A percentile compares a stretch with the other conserved stretches of the same genome.
phyloP scores from a whole-genome alignment of 2,113 vertebrate species.

The Sylvia atricapilla region DNA sequence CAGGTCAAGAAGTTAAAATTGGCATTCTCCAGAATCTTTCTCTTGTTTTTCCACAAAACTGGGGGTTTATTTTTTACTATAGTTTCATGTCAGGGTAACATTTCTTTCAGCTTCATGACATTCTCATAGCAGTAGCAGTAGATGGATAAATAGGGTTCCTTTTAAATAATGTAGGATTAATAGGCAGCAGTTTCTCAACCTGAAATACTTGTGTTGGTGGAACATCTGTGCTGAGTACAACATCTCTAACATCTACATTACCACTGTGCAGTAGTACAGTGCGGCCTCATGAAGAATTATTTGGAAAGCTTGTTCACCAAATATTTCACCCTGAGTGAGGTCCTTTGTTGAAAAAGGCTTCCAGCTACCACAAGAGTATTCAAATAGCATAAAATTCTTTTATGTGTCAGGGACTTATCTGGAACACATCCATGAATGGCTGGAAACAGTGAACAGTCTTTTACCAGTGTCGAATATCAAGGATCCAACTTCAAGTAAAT shows the following conservation, averaged over 20 bases:
- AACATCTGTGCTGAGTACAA: neutral
- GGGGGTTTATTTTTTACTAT: neutral
- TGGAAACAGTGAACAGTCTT: conserved; percentile 18
- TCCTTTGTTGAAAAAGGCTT: conserved; percentile 34
- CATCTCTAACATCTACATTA: neutral
- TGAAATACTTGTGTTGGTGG: neutral
- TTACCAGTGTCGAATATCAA: neutral
- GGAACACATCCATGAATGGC: conserved; percentile 9
- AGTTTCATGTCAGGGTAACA: neutral
- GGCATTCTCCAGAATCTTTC: neutral
- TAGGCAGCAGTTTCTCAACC: neutral
- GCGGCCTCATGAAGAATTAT: neutral
- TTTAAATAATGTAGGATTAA: neutral
- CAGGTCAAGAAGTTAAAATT: neutral
- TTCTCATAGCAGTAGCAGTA: neutral
- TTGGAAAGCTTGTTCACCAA: conserved; percentile 16
- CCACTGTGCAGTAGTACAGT: neutral
- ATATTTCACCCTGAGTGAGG: neutral
- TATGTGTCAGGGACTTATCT: conserved; percentile 27
- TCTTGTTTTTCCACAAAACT: neutral
- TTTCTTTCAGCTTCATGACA: neutral
- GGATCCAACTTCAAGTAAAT: neutral
- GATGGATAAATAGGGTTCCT: neutral
- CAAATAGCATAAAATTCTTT: conserved; percentile 31
- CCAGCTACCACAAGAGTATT: conserved; percentile 6